Evolutionary conservation across 2,888 invertebrate species (phyloP).

Genomic region (Dione vanillae): DNA sequence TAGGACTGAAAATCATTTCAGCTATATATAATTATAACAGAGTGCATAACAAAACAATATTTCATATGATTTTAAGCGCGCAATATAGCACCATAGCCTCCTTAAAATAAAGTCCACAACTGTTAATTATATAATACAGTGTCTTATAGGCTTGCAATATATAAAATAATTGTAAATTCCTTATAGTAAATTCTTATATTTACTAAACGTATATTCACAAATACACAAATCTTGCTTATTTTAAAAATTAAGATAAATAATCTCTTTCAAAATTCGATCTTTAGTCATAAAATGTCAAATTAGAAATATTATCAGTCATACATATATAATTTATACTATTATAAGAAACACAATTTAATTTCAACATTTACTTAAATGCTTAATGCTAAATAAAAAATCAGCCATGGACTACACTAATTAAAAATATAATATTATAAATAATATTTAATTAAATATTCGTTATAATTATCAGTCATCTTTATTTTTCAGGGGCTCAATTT

Average conservation of each 20-base stretch:
- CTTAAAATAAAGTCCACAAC: slow-evolving; percentile 14
- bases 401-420: not conserved
- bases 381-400: too few relatives aligned
- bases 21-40: not conserved
- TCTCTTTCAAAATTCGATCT: not conserved
- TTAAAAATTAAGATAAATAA: not conserved
- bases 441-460: not conserved
- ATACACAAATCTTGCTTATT: too few relatives aligned
- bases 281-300: not conserved
- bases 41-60: slow-evolving; percentile 6
- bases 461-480: slow-evolving; percentile 61
- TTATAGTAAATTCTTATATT: too few relatives aligned
- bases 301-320: not conserved
- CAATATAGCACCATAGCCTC: slow-evolving; percentile 42
- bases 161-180: not conserved
- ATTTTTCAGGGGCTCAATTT: slow-evolving; percentile 60
- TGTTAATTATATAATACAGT: not conserved
- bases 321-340: too few relatives aligned
- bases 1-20: not conserved
- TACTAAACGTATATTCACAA: too few relatives aligned
- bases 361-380: not conserved
- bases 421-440: not conserved
- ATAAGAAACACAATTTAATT: too few relatives aligned
- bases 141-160: slow-evolving; percentile 15
- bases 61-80: not conserved